Base-by-base conservation (phyloP, 2,113 vertebrate genomes). In the Oreochromis spilurus region DNA sequence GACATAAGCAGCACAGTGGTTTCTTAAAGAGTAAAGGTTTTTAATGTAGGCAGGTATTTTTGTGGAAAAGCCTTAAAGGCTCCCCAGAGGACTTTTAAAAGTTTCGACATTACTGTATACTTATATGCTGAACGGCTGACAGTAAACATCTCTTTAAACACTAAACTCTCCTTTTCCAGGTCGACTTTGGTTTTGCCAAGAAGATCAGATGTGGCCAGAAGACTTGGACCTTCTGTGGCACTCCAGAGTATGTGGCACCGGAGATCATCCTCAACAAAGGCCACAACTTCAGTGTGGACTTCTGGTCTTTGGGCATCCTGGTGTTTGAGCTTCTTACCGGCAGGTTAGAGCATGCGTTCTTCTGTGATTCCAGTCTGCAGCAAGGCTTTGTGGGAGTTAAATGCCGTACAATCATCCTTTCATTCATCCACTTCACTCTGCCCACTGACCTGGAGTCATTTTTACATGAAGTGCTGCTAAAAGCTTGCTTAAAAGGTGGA, bases 141-240 rank as follows among this genome's bases (percentile, higher is more conserved):
- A 7, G 40, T 45, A 29, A 29, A 11, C 21, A 29, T 10, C 9
- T 48, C 67, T 11, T 29, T 17, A 26, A 75, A 11, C 10, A 29
- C 4, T n/a, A 55, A 50, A n/a, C 50, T 60, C 21, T 80, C 3
- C 3, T 12, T 34, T 58, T 50, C 70, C 83, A 99, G 98, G 98
- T 98, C 78, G 98, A 99, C 94, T 99, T 99, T 96, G 98, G 98
- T 81, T 99, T 99, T 94, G 98, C 98, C 6, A 99, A 99, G 95
- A 98, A 97, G 93, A 97, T 99, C 12, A 95, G 95, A 62, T 96
- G 97, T 80, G 98, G 98, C 16, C 98, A 98, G 92, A 99, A 97
- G 95, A 99, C 98, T 1, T 99, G 98, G 98, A 99, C 98, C 0
- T 99, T 99, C 92, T 99, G 98, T 78, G 98, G 98, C 48, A 99